These are phyloP conservation scores for Hipposideros armiger DNA, from an alignment of 2,113 vertebrate species.

Conservation along the genomic window DNA sequence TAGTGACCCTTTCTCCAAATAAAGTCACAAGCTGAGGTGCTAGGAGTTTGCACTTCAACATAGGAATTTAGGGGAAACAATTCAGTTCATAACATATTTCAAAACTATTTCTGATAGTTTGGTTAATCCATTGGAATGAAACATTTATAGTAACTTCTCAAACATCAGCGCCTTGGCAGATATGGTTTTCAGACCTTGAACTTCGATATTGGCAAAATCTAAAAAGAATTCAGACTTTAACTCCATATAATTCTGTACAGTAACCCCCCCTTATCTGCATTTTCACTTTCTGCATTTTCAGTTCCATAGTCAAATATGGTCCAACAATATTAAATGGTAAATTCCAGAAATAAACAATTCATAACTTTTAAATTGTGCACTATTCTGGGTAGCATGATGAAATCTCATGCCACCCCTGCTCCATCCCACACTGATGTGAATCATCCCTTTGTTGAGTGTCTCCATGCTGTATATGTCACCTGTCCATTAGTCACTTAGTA, in stretches of 20 bases:
- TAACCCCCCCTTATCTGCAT: no score
- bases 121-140: constrained; percentile 88
- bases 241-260: constrained; percentile 82
- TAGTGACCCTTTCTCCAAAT: not conserved
- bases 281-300: no score
- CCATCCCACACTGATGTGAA: no score
- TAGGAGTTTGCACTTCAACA: not conserved
- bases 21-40: not conserved
- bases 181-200: constrained; percentile 89
- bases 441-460: no score
- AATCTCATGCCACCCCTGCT: no score
- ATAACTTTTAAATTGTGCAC: no score
- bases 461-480: no score
- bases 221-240: constrained; percentile 81
- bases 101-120: constrained; percentile 91
- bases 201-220: constrained; percentile 88
- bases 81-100: constrained; percentile 80
- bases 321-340: no score
- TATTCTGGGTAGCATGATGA: no score
- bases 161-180: constrained; percentile 90
- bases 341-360: no score
- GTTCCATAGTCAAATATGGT: no score
- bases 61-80: not conserved
- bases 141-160: constrained; percentile 90
- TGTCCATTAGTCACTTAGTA: no score